Evolutionary conservation across 2,888 invertebrate species (phyloP).

Genomic region (Tipula unca): DNA sequence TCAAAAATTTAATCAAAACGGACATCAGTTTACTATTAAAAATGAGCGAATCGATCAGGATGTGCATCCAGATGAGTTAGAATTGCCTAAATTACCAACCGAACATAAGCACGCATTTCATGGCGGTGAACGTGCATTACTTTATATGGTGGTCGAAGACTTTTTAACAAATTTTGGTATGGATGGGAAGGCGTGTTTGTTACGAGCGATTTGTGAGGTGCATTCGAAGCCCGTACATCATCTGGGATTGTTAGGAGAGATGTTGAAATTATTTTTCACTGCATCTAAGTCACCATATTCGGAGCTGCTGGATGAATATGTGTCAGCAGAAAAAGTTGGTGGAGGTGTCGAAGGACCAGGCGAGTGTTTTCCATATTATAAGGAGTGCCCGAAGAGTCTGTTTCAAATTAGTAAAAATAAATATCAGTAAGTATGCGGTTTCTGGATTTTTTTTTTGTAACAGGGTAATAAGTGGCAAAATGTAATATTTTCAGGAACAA

Average conservation of each 20-base stretch:
- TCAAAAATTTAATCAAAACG: slow-evolving; percentile 30
- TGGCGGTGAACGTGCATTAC: slow-evolving; percentile 72
- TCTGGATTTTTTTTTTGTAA: background rate
- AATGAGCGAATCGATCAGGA: slow-evolving; percentile 35
- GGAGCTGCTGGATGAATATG: slow-evolving; percentile 62
- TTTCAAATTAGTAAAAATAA: slow-evolving; percentile 44
- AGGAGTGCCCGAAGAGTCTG: slow-evolving; percentile 72
- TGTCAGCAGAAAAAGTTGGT: slow-evolving; percentile 70
- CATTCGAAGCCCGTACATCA: slow-evolving; percentile 69
- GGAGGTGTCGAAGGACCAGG: slow-evolving; percentile 53
- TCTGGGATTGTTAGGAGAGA: slow-evolving; percentile 74
- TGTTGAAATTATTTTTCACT: slow-evolving; percentile 71
- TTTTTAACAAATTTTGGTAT: slow-evolving; percentile 71
- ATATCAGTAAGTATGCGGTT: slow-evolving; percentile 30
- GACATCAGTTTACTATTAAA: slow-evolving; percentile 39
- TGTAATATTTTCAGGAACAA: no score
- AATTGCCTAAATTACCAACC: slow-evolving; percentile 41
- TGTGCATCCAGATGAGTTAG: slow-evolving; percentile 37
- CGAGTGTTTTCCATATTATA: slow-evolving; percentile 80
- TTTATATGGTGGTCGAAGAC: slow-evolving; percentile 71
- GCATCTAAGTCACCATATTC: slow-evolving; percentile 77
- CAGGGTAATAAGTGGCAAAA: background rate
- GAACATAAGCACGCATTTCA: slow-evolving; percentile 53
- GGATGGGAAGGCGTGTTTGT: slow-evolving; percentile 71
- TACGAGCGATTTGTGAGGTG: slow-evolving; percentile 78